phyloP scores from a whole-genome alignment of 2,797 vertebrate species.

The Oophaga sylvatica region DNA sequence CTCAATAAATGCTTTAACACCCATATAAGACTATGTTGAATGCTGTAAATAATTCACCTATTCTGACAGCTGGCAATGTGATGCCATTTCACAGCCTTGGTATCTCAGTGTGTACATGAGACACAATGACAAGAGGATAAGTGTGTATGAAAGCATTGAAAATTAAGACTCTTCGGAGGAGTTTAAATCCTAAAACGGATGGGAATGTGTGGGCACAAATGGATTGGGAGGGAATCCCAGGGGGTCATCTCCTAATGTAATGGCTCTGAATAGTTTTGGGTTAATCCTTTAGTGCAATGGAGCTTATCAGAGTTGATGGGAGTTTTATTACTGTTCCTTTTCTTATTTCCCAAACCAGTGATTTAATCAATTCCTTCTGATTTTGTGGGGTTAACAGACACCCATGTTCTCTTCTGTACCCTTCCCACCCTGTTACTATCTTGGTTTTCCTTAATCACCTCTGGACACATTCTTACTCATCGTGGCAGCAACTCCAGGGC shows the following conservation, averaged over 20 bases:
- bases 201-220: slow-evolving; percentile 57
- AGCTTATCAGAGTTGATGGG: slow-evolving; percentile 59
- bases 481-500: slow-evolving; percentile 88
- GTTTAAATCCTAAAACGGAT: slow-evolving; percentile 57
- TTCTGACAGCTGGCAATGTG: background rate
- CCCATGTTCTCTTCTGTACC: slow-evolving; percentile 59
- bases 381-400: slow-evolving; percentile 72
- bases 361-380: slow-evolving; percentile 58
- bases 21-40: background rate
- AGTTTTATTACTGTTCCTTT: slow-evolving; percentile 61
- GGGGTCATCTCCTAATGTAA: slow-evolving; percentile 61
- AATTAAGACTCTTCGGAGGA: slow-evolving; percentile 52
- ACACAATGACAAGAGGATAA: slow-evolving; percentile 40
- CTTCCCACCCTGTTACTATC: slow-evolving; percentile 56
- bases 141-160: slow-evolving; percentile 44
- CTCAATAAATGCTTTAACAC: background rate
- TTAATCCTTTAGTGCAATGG: slow-evolving; percentile 60
- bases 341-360: slow-evolving; percentile 55
- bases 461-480: slow-evolving; percentile 87
- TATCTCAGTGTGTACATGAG: slow-evolving; percentile 25
- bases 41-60: background rate
- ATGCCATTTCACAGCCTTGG: slow-evolving; percentile 34
- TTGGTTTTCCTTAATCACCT: slow-evolving; percentile 57
- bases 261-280: slow-evolving; percentile 54
- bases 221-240: slow-evolving; percentile 55